phyloP scores from a whole-genome alignment of 2,113 vertebrate genomes.

The Forbesichthys papilliferus region DNA sequence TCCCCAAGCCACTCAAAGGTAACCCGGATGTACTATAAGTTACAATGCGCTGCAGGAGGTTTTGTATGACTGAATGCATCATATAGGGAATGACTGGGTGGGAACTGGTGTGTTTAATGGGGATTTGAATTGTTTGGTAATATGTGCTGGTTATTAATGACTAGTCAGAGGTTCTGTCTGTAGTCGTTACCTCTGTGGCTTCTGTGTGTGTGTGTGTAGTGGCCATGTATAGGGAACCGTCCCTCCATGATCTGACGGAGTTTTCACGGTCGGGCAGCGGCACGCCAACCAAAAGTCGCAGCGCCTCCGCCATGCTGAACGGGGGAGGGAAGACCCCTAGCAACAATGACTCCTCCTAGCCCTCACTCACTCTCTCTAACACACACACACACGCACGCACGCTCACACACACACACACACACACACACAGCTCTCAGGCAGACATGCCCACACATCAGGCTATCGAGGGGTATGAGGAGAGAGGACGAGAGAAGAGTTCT shows the following conservation, averaged over 20 bases:
- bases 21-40: constrained; percentile 18
- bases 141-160: neutral
- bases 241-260: constrained; percentile 96
- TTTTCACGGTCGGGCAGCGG: constrained; percentile 95
- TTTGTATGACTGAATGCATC: no score
- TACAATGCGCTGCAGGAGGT: no score
- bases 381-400: constrained; percentile 51
- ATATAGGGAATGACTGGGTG: no score
- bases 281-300: constrained; percentile 97
- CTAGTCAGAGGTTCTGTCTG: neutral
- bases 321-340: constrained; percentile 95
- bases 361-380: constrained; percentile 75
- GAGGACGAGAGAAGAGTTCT: constrained; percentile 29
- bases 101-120: no score
- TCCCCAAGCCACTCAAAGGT: constrained; percentile 99
- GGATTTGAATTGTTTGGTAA: neutral
- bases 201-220: constrained; percentile 71
- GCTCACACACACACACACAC: constrained; percentile 4
- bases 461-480: constrained; percentile 44
- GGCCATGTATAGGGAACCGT: constrained; percentile 99
- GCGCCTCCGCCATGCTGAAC: constrained; percentile 92
- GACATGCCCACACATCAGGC: constrained; percentile 55
- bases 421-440: constrained; percentile 66
- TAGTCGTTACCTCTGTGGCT: constrained; percentile 5
- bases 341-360: constrained; percentile 95